These are phyloP conservation scores for Tenthredo scrophulariae DNA, from an alignment of 2,888 invertebrate genomes.

Conservation along the genomic window DNA sequence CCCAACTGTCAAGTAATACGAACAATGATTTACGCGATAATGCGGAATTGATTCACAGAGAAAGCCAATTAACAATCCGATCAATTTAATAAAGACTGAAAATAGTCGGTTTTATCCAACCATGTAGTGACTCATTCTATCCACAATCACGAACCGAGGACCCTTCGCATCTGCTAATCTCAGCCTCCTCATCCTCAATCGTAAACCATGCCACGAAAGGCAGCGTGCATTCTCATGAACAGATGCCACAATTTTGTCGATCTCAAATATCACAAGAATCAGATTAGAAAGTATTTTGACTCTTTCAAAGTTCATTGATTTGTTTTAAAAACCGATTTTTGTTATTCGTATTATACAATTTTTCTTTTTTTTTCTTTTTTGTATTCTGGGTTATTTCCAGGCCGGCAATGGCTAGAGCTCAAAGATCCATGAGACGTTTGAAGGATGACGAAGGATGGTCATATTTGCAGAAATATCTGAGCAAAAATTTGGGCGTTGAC, in stretches of 20 bases:
- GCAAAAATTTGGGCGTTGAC: background rate
- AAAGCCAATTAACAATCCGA: background rate
- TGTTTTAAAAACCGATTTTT: background rate
- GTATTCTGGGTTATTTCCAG: background rate
- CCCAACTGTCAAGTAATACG: background rate
- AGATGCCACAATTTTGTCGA: too few relatives aligned
- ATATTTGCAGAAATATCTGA: background rate
- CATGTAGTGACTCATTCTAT: too few relatives aligned
- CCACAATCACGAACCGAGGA: too few relatives aligned
- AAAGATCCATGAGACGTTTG: background rate
- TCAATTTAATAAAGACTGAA: too few relatives aligned
- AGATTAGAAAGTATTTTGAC: too few relatives aligned
- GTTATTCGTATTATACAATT: background rate
- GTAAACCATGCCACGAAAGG: too few relatives aligned
- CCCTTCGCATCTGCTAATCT: too few relatives aligned
- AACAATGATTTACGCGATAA: background rate
- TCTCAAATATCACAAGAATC: too few relatives aligned
- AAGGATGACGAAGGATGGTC: background rate
- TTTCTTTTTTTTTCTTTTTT: too few relatives aligned
- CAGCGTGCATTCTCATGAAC: too few relatives aligned
- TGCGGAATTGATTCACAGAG: background rate
- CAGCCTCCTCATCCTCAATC: too few relatives aligned
- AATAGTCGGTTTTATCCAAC: too few relatives aligned
- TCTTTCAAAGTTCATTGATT: background rate
- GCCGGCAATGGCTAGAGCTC: constrained; percentile 4